Percentiles rank a stretch among this genome's conserved stretches.
phyloP scores from a whole-genome alignment of 2,888 invertebrate species.

The Conistra vaccinii region DNA sequence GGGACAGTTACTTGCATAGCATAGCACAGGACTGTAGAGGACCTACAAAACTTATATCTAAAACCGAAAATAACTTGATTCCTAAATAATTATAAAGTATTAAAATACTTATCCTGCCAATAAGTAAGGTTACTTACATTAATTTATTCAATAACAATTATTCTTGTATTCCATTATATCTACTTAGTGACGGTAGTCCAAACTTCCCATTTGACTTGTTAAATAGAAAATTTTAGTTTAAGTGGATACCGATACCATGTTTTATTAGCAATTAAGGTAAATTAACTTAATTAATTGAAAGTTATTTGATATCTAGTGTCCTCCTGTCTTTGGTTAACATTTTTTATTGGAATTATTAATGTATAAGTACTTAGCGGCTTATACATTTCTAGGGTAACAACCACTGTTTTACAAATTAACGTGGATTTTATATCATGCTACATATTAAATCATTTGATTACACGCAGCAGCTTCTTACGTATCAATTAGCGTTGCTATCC shows the following conservation, averaged over 20 bases:
- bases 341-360: constrained; percentile 30
- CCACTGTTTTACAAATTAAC: constrained; percentile 4
- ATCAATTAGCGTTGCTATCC: neutral
- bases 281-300: constrained; percentile 60
- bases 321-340: constrained; percentile 22
- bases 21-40: too few species aligned
- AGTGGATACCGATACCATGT: constrained; percentile 52
- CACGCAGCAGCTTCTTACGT: neutral
- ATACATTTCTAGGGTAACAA: neutral
- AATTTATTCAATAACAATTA: constrained; percentile 34
- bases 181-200: constrained; percentile 16
- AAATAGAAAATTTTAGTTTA: constrained; percentile 52
- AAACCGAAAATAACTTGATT: neutral
- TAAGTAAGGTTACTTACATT: constrained; percentile 3
- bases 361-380: constrained; percentile 1
- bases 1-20: too few species aligned
- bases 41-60: too few species aligned
- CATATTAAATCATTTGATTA: neutral
- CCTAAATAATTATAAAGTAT: constrained; percentile 7
- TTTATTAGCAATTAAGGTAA: constrained; percentile 62
- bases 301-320: constrained; percentile 47
- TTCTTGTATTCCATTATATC: constrained; percentile 9
- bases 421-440: neutral
- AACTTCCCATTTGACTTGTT: constrained; percentile 52
- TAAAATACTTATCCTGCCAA: constrained; percentile 17